Conservation (phyloP, 1,140 invertebrate species). For the Ladona fulva region DNA sequence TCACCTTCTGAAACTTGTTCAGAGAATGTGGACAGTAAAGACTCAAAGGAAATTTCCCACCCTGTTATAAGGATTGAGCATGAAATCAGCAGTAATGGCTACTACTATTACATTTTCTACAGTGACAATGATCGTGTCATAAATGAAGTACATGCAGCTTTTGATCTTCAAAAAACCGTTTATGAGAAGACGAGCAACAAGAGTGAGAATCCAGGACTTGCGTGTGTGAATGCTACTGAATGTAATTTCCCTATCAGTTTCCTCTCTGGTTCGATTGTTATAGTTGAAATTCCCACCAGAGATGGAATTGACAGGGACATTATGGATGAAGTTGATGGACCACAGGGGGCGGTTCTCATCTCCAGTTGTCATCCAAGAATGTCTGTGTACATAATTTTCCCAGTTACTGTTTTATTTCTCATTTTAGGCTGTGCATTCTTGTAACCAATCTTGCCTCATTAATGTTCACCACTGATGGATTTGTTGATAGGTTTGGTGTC, state of each 20-base stretch:
- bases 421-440: slow-evolving; percentile 69
- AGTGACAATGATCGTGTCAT: slow-evolving; percentile 68
- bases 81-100: slow-evolving; percentile 59
- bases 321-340: slow-evolving; percentile 52
- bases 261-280: slow-evolving; percentile 61
- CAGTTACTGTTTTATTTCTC: slow-evolving; percentile 59
- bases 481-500: too few species aligned
- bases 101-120: slow-evolving; percentile 82
- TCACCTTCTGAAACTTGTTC: slow-evolving; percentile 53
- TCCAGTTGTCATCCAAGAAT: slow-evolving; percentile 68
- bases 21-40: slow-evolving; percentile 21
- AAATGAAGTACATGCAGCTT: slow-evolving; percentile 71
- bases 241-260: slow-evolving; percentile 60
- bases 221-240: slow-evolving; percentile 64
- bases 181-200: slow-evolving; percentile 63
- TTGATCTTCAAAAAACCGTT: slow-evolving; percentile 74
- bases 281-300: slow-evolving; percentile 68
- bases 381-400: slow-evolving; percentile 66
- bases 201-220: slow-evolving; percentile 33
- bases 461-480: background rate
- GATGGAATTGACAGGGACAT: slow-evolving; percentile 53
- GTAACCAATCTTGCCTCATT: slow-evolving; percentile 28
- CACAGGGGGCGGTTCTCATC: slow-evolving; percentile 46
- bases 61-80: slow-evolving; percentile 55
- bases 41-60: slow-evolving; percentile 51